Base-by-base conservation (phyloP, 37 sponge, comb jelly and placozoan genomes). In the Dysidea cf. avara region DNA sequence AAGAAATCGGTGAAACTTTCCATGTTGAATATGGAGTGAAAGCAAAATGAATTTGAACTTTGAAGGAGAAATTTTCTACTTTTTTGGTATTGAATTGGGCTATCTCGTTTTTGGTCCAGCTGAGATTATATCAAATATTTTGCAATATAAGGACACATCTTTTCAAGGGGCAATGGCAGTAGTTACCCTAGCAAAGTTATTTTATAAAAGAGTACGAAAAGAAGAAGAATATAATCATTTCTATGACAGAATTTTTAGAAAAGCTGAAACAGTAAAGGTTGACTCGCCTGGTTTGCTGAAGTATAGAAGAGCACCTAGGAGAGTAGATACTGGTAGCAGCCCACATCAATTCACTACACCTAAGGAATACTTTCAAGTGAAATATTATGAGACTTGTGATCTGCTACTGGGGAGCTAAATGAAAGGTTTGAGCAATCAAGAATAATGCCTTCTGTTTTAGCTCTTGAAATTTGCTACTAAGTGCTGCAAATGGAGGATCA, bases 331-430 rank as follows among this genome's bases (percentile, higher is more conserved):
- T 29, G 56, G 71, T 3, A 70, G 48, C 28, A 34, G 30, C n/a
- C 63, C 48, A 13, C 75, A 80, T 72, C 32, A 37, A 25, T 79
- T 35, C 38, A 22, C 67, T 9, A 39, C 53, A 56, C 47, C 81
- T 54, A 72, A 48, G 40, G 62, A 72, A 36, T 79, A 60, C 49
- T 79, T 35, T 56, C 65, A 51, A 18, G 67, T 79, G 12, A 31
- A 25, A 37, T 86, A 66, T 55, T 79, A 61, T 79, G 86, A 86
- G 52, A 80, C 78, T 35, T 78, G 77, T 78, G 86, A 86, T 30
- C 62, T 72, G 33, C 68, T 72, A 25, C 21, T 38, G 53, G 66
- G 40, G 81, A 54, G 21, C 39, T 87, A 50, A 35, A 47, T 9
- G 59, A 61, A 20, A 50, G 83, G n/a, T 87, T 87, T 71, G 49